Evolutionary conservation across 1,140 invertebrate species (phyloP), one percentile per base, ranked within the genome.

Genomic region (Neelides sp.): DNA sequence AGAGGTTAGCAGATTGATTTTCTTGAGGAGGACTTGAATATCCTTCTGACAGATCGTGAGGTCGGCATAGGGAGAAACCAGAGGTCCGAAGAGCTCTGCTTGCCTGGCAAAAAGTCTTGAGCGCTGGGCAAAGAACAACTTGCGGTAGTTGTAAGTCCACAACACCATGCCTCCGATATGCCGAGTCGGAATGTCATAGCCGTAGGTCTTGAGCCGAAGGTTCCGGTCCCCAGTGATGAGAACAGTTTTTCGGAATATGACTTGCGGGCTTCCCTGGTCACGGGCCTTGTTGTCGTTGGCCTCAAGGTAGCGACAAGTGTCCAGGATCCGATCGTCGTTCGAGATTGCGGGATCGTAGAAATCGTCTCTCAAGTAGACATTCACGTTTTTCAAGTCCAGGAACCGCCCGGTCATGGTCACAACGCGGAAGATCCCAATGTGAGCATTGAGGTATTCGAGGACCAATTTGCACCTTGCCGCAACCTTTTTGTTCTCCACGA

Each of bases 301-400:
- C 24, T 59, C 58, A n/a, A 59, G 3, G 13, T 45, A 48, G 10
- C 26, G 3, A 32, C 54, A 56, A 12, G 51, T 17, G 8, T 48
- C 51, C 3, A 59, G n/a, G 22, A 59, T 59, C 10, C 54, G 22
- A 1, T 56, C 54, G 28, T 59, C 58, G 28, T 59, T 59, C 1
- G 20, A 32, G 4, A 19, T 15, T 1, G 20, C 20, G 1, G 22
- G 22, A 32, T 59, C 50, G 23, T 41, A 59, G 15, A 46, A 41
- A 13, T 56, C 48, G 32, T 59, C 54, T 19, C 19, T 22, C 7
- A 55, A 19, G 19, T 39, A 35, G 4, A 43, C 37, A 15, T 48
- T 36, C 19, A 48, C 4, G 17, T 17, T 30, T 5, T 4, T 12
- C 20, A 47, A 23, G 23, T 36, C 40, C 23, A 50, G 1, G 13